Percentiles rank a stretch among this genome's conserved stretches.
Conservation (phyloP, 1,140 invertebrate species). For the Scylla paramamosain region DNA sequence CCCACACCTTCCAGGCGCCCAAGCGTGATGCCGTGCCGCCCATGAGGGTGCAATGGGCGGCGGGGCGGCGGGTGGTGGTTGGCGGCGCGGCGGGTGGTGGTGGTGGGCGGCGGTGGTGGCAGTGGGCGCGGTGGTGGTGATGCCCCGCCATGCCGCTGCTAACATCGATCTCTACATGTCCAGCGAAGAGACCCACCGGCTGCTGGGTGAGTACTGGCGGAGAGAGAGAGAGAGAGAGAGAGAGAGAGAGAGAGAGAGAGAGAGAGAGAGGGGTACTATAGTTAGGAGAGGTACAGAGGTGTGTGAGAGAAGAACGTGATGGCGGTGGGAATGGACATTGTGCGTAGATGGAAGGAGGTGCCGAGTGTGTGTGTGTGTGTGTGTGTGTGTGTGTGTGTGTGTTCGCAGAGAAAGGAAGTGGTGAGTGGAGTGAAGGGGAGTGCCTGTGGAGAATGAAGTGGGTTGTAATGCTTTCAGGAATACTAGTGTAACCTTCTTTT, state of each 20-base stretch:
- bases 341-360: not conserved
- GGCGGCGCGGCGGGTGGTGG: conserved; percentile 32
- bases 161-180: conserved; percentile 70
- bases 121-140: conserved; percentile 17
- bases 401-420: not conserved
- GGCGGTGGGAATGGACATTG: too few species aligned
- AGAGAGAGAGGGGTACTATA: conserved; percentile 27
- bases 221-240: conserved; percentile 43
- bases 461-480: too few species aligned
- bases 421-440: not conserved
- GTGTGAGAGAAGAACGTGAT: too few species aligned
- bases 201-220: conserved; percentile 46
- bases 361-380: conserved; percentile 5
- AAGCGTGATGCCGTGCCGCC: conserved; percentile 42
- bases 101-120: conserved; percentile 40
- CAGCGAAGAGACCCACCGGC: conserved; percentile 55
- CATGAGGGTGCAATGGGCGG: conserved; percentile 59
- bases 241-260: conserved; percentile 50
- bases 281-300: not conserved
- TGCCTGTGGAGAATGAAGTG: too few species aligned
- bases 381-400: conserved; percentile 5
- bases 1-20: not conserved
- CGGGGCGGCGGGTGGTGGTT: not conserved
- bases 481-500: too few species aligned
- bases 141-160: conserved; percentile 28